These are phyloP conservation scores for Daboia siamensis DNA, from an alignment of 2,113 vertebrate genomes.

Conservation along the genomic window DNA sequence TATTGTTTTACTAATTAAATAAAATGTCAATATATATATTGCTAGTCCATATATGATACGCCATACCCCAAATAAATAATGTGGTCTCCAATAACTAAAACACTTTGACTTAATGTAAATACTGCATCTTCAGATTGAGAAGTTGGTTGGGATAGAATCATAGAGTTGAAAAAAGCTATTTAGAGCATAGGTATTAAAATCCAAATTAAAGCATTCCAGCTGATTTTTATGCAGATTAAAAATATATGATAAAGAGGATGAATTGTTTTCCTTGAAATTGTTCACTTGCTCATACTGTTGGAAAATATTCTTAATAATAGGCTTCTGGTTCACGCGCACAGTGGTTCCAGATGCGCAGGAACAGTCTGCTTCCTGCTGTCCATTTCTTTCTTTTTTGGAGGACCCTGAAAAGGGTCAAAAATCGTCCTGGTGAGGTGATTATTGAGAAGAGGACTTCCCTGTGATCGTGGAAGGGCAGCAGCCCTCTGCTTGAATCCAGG, in stretches of 20 bases:
- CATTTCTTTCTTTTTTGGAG: no score
- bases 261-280: background rate
- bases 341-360: no score
- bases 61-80: background rate
- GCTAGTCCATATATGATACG: no score
- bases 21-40: no score
- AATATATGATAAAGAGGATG: background rate
- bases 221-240: background rate
- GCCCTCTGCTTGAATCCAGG: no score
- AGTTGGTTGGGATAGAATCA: background rate
- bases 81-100: background rate
- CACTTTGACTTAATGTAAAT: background rate
- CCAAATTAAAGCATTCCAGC: background rate
- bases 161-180: background rate
- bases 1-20: no score
- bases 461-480: no score
- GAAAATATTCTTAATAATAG: background rate
- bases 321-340: no score
- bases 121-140: background rate
- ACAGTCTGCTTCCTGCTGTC: no score
- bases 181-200: background rate
- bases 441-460: no score
- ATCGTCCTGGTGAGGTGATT: no score
- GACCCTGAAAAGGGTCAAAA: no score
- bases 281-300: background rate